Conservation (phyloP, 2,888 invertebrate genomes). For the Diaphora mendica region DNA sequence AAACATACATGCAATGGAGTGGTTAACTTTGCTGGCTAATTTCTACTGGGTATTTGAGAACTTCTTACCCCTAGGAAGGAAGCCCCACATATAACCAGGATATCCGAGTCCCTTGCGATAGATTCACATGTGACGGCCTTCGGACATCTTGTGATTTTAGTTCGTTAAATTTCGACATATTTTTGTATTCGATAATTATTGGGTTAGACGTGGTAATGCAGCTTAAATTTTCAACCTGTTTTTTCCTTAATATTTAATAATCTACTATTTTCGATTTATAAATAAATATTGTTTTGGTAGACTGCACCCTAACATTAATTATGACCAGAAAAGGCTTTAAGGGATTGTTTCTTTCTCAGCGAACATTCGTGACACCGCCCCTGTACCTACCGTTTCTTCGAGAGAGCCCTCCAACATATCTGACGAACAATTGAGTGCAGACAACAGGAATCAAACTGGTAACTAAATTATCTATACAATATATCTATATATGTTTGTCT, state of each 20-base stretch:
- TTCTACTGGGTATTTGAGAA: no score
- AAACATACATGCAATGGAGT: no score
- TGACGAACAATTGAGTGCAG: slow-evolving; percentile 68
- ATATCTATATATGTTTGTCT: background rate
- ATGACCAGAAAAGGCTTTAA: background rate
- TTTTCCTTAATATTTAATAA: background rate
- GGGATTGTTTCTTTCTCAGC: slow-evolving; percentile 55
- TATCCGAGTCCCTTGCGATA: no score
- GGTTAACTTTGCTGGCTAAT: no score
- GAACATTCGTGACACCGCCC: slow-evolving; percentile 72
- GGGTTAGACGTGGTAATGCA: no score
- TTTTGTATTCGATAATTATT: no score
- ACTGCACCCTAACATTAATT: background rate
- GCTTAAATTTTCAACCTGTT: background rate
- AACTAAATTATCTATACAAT: slow-evolving; percentile 18
- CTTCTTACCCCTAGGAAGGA: no score
- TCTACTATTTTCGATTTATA: background rate
- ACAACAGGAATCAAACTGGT: slow-evolving; percentile 73
- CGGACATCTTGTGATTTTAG: no score
- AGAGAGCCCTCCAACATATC: slow-evolving; percentile 77
- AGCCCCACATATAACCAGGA: no score
- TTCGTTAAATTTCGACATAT: no score
- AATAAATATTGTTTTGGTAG: no score
- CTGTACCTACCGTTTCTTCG: slow-evolving; percentile 64
- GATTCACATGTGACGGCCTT: no score